Conservation (phyloP, 2,888 invertebrate species). For the Oligia latruncula region DNA sequence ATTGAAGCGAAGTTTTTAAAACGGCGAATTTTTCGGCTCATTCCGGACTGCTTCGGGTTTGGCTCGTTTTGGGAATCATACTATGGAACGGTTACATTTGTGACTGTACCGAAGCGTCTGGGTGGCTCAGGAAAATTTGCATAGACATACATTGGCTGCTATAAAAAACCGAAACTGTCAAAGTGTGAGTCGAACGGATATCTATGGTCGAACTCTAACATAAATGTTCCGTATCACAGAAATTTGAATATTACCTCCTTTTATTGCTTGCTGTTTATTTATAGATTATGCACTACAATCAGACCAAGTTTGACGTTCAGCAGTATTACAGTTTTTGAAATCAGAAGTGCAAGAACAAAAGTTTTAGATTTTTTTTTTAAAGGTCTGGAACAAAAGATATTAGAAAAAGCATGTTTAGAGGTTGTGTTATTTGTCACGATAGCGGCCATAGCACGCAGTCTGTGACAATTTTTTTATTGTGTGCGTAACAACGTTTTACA, state of each 20-base stretch:
- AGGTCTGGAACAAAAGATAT: no score
- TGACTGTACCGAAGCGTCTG: not conserved
- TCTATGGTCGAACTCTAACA: no score
- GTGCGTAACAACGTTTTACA: conserved; percentile 8
- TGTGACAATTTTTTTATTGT: conserved; percentile 9
- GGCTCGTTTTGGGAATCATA: conserved; percentile 9
- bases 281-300: not conserved
- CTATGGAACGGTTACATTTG: conserved; percentile 19
- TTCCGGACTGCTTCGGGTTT: conserved; percentile 20
- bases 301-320: not conserved
- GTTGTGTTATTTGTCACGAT: not conserved
- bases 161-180: not conserved
- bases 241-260: not conserved
- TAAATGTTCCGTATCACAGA: no score
- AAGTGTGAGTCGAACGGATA: not conserved
- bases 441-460: not conserved
- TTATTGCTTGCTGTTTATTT: not conserved
- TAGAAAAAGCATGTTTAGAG: not conserved
- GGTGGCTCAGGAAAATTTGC: conserved; percentile 27
- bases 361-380: no score
- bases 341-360: not conserved
- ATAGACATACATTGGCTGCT: conserved; percentile 22
- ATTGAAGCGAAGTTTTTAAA: conserved; percentile 30
- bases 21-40: conserved; percentile 26
- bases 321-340: not conserved